Evolutionary conservation across 2,113 vertebrate genomes (phyloP).

Genomic region (Nesoenas mayeri): DNA sequence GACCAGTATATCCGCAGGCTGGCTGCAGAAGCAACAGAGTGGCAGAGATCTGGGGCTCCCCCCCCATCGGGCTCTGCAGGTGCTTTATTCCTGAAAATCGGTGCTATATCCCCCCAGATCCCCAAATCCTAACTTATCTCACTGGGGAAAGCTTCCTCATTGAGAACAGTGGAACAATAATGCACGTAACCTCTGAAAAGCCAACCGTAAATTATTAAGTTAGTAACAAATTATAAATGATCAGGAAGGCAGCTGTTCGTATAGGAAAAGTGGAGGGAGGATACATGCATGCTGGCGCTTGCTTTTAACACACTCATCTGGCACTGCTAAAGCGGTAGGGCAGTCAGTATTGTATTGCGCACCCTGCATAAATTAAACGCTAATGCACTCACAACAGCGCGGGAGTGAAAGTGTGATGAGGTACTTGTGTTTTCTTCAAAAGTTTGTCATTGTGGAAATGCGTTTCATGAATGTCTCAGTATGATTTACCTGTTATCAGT

Average conservation of each 20-base stretch:
- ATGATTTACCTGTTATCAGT: neutral
- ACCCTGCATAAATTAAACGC: neutral
- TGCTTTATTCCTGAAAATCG: constrained; percentile 22
- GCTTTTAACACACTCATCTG: neutral
- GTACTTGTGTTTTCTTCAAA: neutral
- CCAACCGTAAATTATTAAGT: neutral
- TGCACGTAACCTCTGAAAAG: neutral
- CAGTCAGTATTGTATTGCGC: neutral
- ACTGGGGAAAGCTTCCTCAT: neutral
- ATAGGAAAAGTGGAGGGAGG: neutral
- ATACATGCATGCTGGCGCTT: neutral
- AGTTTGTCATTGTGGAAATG: neutral
- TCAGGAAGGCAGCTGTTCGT: neutral
- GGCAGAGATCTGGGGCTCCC: constrained; percentile 92
- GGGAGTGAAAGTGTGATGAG: neutral
- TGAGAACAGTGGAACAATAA: neutral
- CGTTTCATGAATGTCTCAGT: neutral
- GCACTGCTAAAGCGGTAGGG: neutral
- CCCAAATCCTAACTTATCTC: neutral
- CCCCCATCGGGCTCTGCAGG: constrained; percentile 97
- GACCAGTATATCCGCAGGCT: constrained; percentile 91
- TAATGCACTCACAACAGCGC: neutral
- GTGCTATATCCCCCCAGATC: accelerated
- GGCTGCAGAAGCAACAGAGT: constrained; percentile 94
- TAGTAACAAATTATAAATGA: neutral